Evolutionary conservation across 2,113 vertebrate species (phyloP).

Genomic region (Talpa occidentalis): DNA sequence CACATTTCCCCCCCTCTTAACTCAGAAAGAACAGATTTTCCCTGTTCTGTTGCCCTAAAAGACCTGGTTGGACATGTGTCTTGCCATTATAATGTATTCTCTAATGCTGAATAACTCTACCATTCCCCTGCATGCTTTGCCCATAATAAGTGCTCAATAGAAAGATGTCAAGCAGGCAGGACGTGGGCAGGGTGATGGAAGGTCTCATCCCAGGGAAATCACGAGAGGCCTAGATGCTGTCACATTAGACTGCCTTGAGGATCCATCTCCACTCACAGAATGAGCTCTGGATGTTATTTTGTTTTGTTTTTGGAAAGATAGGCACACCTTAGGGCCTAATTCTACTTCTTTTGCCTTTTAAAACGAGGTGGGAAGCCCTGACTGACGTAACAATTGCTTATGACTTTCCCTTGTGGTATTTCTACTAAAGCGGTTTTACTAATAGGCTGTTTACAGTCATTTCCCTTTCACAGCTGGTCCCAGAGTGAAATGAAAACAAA

Average conservation of each 20-base stretch:
- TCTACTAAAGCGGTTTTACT: conserved; percentile 57
- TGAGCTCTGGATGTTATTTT: background rate
- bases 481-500: conserved; percentile 73
- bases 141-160: background rate
- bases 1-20: background rate
- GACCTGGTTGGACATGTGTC: fast-evolving
- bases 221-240: fast-evolving
- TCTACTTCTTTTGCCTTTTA: conserved; percentile 3
- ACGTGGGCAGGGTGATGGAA: fast-evolving
- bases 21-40: background rate
- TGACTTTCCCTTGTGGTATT: conserved; percentile 21
- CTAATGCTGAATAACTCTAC: background rate
- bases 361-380: background rate
- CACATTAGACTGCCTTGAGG: background rate
- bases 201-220: too few species aligned
- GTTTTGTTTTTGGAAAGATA: background rate
- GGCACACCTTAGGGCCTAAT: background rate
- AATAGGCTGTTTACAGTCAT: conserved; percentile 77
- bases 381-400: conserved; percentile 46
- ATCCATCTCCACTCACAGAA: background rate
- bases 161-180: background rate
- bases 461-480: conserved; percentile 73
- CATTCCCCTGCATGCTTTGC: background rate
- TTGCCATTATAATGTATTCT: background rate
- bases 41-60: background rate